Base-by-base conservation (phyloP, 1,140 invertebrate species). In the Trachymyrmex septentrionalis region DNA sequence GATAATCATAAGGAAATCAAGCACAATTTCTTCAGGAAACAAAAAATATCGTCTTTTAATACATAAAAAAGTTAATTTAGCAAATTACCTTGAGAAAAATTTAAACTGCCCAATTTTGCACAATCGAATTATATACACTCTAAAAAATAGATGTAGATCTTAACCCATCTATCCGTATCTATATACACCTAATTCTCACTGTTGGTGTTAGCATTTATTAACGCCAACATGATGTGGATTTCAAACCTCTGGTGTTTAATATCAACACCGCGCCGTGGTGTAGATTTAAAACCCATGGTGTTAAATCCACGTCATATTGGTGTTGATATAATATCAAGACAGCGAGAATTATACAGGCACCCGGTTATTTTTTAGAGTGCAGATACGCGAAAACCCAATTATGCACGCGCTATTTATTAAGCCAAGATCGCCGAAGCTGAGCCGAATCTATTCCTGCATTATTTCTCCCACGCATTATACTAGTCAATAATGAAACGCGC, bases 401-500 rank as follows among this genome's bases (percentile, higher is more conserved):
- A 44, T 10, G 38, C 16, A n/a, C 57, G 6, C 21, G 12, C 14
- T 10, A 59, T 12, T 76, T 44, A 34, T 61, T 44, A 27, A 0
- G 6, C 21, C 38, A 16, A 24, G n/a, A 34, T 76, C 30, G n/a
- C 34, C 19, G n/a, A 21, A n/a, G 27, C 2, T 44, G 12, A 50
- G 34, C 48, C 14, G 16, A 55, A 55, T 80, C 53, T 77, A 38
- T 71, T 71, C 67, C 12, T 24, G 14, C 14, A 44, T 16, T 72
- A 59, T n/a, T 27, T 61, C 30, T 61, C 38, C 9, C 12, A 66
- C 24, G 24, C 7, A 50, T 69, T 24, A n/a, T 75, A 24, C 24
- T 50, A 34, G 59, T 48, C 19, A 61, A 59, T 67, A 82, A 48
- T 73, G 55, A 44, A 50, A 67, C 38, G 64, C 34, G 38, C 16